Base-by-base conservation (phyloP, 2,113 vertebrate species). In the Apus apus region DNA sequence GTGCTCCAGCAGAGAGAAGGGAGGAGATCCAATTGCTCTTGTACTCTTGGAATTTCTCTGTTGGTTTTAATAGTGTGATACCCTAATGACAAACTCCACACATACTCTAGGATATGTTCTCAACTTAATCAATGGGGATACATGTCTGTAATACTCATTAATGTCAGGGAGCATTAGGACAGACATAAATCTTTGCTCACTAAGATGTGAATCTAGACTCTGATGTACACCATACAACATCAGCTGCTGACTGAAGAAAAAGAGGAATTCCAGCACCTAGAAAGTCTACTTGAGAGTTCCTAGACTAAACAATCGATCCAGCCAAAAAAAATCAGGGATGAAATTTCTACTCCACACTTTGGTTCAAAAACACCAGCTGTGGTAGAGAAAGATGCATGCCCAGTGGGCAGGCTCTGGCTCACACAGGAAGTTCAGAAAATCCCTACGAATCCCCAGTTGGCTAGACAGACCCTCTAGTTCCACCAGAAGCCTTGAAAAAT, bases 261-360 rank as follows among this genome's bases (percentile, higher is more conserved):
- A 93, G 92, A 97, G 86, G 54, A 90, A 96, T 97, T 97, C 94
- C 94, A 97, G 96, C 94, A 96, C 93, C 94, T 94, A 96, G 86
- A 95, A 95, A 94, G 86, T 48, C 93, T 96, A 23, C 62, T 96
- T 89, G 84, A 92, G 88, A 89, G 80, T 68, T 96, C 96, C 96
- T 96, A 97, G 96, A 97, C 96, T 97, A 97, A 97, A 97, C 96
- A 97, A 96, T 96, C 15, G 25, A 96, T 95, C 80, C 73, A 76
- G 96, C 95, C 96, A 97, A 97, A 96, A 96, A 96, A 94, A 96
- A 93, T 96, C 84, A 62, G 90, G 90, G 94, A 79, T 96, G 96
- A 97, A 97, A 90, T 97, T 96, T 96, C 93, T 96, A 79, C 76
- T 96, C 92, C 70, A 61, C 86, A 66, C 85, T 94, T 48, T 17